Conservation (phyloP, 2,797 vertebrate genomes). For the Sitta carolinensis region DNA sequence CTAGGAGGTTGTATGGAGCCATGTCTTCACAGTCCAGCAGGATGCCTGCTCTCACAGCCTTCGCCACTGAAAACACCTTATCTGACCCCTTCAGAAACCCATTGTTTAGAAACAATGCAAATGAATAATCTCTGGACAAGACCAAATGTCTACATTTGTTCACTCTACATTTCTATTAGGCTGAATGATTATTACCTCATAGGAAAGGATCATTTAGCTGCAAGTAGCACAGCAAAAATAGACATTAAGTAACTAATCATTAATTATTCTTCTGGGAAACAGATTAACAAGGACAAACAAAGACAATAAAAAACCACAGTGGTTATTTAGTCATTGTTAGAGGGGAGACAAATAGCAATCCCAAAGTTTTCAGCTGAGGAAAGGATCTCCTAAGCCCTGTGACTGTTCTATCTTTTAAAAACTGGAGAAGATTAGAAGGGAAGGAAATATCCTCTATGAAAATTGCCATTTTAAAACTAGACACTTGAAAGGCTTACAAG, state of each 20-base stretch:
- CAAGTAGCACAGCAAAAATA: constrained; percentile 35
- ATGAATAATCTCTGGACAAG: neutral
- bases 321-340: neutral
- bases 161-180: neutral
- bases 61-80: neutral
- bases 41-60: neutral
- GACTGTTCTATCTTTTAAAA: constrained; percentile 3
- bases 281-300: neutral
- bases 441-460: neutral
- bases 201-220: constrained; percentile 20
- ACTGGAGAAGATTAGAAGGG: neutral
- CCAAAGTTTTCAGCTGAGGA: neutral
- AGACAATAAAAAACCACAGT: neutral
- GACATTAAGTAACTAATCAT: neutral
- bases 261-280: neutral
- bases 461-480: neutral
- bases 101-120: neutral
- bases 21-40: neutral
- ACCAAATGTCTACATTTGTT: neutral
- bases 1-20: neutral
- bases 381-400: neutral
- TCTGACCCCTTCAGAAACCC: neutral
- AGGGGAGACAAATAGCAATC: neutral
- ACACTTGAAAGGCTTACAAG: constrained; percentile 25
- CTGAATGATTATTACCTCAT: neutral